Base-by-base conservation (phyloP, 2,797 vertebrate species). In the Oophaga sylvatica region DNA sequence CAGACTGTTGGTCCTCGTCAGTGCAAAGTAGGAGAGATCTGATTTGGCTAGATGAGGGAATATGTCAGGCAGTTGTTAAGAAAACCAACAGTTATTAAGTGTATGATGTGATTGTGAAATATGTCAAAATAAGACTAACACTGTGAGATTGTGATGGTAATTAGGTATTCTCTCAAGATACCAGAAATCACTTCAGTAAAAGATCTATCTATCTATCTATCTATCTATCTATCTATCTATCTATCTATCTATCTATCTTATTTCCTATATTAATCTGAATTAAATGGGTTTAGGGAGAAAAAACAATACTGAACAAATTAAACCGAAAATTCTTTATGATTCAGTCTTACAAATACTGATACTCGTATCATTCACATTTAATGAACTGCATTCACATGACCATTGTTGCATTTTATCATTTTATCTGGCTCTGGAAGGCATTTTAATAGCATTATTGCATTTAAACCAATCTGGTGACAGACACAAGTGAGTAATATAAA, bases 401-500 rank as follows among this genome's bases (percentile, higher is more conserved):
- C 83, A 90, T 90, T 86, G 86, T 91, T 92, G 90, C 90, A 71
- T 89, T 83, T 88, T 91, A 90, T 94, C 90, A 71, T 89, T 83
- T 88, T 91, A 90, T 94, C 91, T 85, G 87, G 90, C 91, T 91
- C 91, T 90, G 89, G 90, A 89, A 91, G 91, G 92, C 67, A 85
- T 94, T 95, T 88, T 93, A 94, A 95, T 93, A 93, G 92, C 89
- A 70, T 91, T 92, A 91, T 93, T 89, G 2, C 93, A 93, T 93
- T 93, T 92, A 92, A 90, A 92, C 93, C 93, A 93, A 94, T 91
- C 93, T 91, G 70, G 87, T 92, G 93, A 93, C 93, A 95, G 93
- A 92, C 92, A 92, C 56, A 88, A 94, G 90, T 90, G 91, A 94
- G 94, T 92, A 93, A 93, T 94, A 95, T 94, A 94, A 95, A 94